A percentile compares a stretch with the other conserved stretches of the same genome.
These are phyloP conservation scores for Onychomys torridus DNA, from an alignment of 2,797 vertebrate species.

Conservation along the genomic window DNA sequence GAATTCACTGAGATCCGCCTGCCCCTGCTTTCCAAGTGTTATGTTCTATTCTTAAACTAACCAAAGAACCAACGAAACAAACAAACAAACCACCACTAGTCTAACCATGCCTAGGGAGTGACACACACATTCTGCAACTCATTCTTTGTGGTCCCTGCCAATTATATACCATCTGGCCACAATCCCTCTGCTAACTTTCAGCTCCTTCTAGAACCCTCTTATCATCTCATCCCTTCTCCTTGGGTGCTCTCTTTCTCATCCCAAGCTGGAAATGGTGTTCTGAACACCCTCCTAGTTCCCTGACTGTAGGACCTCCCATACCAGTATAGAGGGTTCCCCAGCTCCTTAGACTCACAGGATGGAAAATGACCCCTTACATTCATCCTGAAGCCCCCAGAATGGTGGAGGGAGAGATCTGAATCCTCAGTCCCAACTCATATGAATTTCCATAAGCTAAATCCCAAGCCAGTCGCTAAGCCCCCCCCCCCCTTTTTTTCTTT, in stretches of 20 bases:
- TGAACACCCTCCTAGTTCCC: background rate
- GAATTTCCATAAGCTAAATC: background rate
- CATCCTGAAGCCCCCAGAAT: background rate
- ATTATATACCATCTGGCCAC: too few species aligned
- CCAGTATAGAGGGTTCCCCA: background rate
- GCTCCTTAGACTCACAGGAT: background rate
- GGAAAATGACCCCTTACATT: background rate
- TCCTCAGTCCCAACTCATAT: background rate
- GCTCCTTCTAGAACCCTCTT: background rate
- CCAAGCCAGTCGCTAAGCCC: background rate
- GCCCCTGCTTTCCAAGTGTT: background rate
- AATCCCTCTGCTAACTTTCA: background rate
- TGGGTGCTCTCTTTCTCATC: background rate
- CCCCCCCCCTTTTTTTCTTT: too few species aligned
- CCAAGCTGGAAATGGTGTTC: background rate
- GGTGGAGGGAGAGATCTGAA: background rate
- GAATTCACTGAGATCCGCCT: background rate
- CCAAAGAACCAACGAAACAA: background rate
- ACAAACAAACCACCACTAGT: background rate
- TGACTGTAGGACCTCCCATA: background rate
- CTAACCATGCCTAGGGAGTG: background rate
- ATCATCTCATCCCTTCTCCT: background rate
- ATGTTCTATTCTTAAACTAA: background rate
- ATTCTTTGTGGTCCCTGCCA: background rate
- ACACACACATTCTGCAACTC: background rate